A percentile compares a stretch with the other conserved stretches of the same genome.
Conservation (phyloP, 2,113 vertebrate genomes). For the Xyrauchen texanus region DNA sequence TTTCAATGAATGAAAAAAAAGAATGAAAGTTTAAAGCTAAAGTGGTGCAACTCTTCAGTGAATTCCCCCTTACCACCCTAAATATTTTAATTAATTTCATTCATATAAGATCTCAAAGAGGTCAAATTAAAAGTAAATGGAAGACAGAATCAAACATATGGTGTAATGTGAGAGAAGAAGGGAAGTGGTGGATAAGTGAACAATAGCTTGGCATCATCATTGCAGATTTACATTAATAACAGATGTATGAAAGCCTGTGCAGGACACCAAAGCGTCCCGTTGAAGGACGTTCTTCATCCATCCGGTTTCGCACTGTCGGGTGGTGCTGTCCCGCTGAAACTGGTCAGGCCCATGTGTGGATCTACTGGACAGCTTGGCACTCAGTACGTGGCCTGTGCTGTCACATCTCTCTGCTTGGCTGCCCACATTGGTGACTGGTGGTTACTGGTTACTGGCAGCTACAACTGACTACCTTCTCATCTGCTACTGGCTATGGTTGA, state of each 20-base stretch:
- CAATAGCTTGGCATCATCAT: slow-evolving; percentile 37
- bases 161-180: slow-evolving; percentile 20
- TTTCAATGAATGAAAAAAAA: no score
- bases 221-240: slow-evolving; percentile 34
- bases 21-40: no score
- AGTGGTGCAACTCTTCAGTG: no score
- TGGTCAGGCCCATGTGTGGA: slow-evolving; percentile 54
- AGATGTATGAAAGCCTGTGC: slow-evolving; percentile 5
- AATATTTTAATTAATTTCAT: background rate
- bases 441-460: slow-evolving; percentile 49
- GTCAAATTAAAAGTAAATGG: slow-evolving; percentile 3
- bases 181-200: background rate
- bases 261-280: slow-evolving; percentile 49
- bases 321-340: slow-evolving; percentile 36
- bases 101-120: background rate
- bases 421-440: slow-evolving; percentile 58
- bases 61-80: no score
- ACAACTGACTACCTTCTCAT: slow-evolving; percentile 72
- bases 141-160: slow-evolving; percentile 2
- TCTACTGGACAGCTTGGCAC: slow-evolving; percentile 76
- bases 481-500: slow-evolving; percentile 59
- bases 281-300: slow-evolving; percentile 51
- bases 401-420: slow-evolving; percentile 67
- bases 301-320: slow-evolving; percentile 33
- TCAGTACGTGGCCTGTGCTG: slow-evolving; percentile 71